Base-by-base conservation (phyloP, 2,797 vertebrate species). In the Borostomias antarcticus region DNA sequence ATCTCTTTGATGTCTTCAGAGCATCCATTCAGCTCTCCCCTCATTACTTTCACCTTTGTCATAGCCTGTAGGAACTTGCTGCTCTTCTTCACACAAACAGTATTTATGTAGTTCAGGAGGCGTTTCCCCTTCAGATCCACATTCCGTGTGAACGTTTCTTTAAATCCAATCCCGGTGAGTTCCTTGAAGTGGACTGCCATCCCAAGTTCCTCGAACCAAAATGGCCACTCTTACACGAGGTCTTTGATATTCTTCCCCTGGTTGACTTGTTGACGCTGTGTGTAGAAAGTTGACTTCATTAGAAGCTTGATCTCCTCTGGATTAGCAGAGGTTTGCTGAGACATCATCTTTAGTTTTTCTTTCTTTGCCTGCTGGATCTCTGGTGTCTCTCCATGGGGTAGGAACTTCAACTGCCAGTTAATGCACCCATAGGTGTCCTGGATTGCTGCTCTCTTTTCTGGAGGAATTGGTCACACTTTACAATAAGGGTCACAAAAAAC, bases 231-330 rank as follows among this genome's bases (percentile, higher is more conserved):
- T 45, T 68, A 58, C 15, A 37, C 48, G 23, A 71, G 68, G 1
- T 10, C 51, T 51, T 69, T 68, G 9, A 80, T 71, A 32, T 64
- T 69, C 73, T 72, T 9, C 5, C 74, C 71, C n/a, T 8, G 64
- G 33, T 64, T 74, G 40, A 78, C 69, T 62, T 76, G 19, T 72
- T 77, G 64, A 19, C 23, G 15, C 26, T 77, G 64, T 52, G 69
- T 72, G 69, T 66, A 76, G 30, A 72, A 82, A 52, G 73, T 80
- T 11, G 40, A 64, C 64, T 78, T 76, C 69, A 76, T 66, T 29
- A 74, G 23, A 60, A 2, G 19, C 40, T 74, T 80, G 6, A 74
- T 61, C 35, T 74, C 66, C 1, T 75, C 73, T 73, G 23, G 68
- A 76, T 74, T 71, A 13, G 37, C 54, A 21, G 73, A 13, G 15